Conservation (phyloP, 2,797 vertebrate genomes). For the Poeciliopsis infans region DNA sequence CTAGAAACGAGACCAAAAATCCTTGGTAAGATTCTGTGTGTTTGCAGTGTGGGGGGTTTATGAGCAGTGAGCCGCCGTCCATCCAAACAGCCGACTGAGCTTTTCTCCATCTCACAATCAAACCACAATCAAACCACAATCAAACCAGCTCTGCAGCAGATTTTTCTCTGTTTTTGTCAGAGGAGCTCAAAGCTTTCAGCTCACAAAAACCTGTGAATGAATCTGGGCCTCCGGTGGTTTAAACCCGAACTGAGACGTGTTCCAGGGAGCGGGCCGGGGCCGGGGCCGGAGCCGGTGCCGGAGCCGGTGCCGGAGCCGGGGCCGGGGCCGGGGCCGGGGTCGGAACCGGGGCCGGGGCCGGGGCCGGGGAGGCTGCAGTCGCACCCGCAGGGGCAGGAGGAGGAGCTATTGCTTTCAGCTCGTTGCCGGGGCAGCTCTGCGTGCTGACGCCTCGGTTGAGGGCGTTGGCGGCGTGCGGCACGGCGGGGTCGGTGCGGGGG, state of each 20-base stretch:
- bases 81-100: neutral
- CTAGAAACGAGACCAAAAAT: too few relatives aligned
- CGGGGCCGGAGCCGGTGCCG: conserved; percentile 63
- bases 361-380: neutral
- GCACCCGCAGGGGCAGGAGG: conserved; percentile 44
- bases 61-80: conserved; percentile 13
- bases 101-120: conserved; percentile 25
- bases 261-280: conserved; percentile 57
- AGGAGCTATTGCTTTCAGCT: conserved; percentile 86
- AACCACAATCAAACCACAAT: conserved; percentile 8
- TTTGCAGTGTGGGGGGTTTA: neutral
- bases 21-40: too few relatives aligned
- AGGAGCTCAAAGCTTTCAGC: neutral
- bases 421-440: conserved; percentile 81
- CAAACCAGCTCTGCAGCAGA: conserved; percentile 32
- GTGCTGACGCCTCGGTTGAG: conserved; percentile 83
- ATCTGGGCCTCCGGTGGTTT: conserved; percentile 14
- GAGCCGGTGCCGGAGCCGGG: neutral
- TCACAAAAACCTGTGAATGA: neutral
- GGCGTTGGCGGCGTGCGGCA: conserved; percentile 55
- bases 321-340: conserved; percentile 11
- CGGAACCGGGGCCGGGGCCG: conserved; percentile 78
- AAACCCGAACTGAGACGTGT: conserved; percentile 64
- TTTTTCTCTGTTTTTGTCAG: neutral
- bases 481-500: conserved; percentile 77